Evolutionary conservation across 2,888 invertebrate genomes (phyloP).

Genomic region (Polydrusus pterygomalis): DNA sequence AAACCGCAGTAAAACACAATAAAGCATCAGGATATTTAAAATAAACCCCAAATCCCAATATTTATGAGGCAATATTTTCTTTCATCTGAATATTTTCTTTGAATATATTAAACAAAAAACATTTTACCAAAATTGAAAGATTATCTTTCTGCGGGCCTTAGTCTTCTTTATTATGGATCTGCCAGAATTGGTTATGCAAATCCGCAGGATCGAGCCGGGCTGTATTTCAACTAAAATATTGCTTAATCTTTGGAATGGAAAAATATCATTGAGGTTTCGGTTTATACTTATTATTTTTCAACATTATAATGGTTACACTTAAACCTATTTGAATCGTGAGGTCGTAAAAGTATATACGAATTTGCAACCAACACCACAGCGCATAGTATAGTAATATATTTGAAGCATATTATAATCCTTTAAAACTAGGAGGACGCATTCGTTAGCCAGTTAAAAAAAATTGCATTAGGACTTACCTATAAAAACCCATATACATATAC

Average conservation of each 20-base stretch:
- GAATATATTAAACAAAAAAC: slow-evolving; percentile 55
- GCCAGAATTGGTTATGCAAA: slow-evolving; percentile 57
- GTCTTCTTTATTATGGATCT: slow-evolving; percentile 55
- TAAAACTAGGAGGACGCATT: too few species aligned
- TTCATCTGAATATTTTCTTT: slow-evolving; percentile 45
- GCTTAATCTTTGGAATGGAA: slow-evolving; percentile 56
- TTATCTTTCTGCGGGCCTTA: slow-evolving; percentile 52
- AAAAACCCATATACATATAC: too few species aligned
- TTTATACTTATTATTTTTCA: background rate
- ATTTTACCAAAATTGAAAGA: slow-evolving; percentile 56
- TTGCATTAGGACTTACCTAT: too few species aligned
- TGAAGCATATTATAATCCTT: too few species aligned
- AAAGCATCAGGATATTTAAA: slow-evolving; percentile 9
- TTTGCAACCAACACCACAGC: too few species aligned
- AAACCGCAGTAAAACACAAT: background rate
- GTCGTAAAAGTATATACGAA: too few species aligned
- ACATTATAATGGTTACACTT: background rate
- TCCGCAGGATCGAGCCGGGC: slow-evolving; percentile 44
- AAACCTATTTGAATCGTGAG: too few species aligned
- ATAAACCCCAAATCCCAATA: slow-evolving; percentile 37
- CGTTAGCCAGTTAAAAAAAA: too few species aligned
- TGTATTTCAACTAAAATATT: slow-evolving; percentile 55
- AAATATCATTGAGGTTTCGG: slow-evolving; percentile 39
- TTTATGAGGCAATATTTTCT: slow-evolving; percentile 38
- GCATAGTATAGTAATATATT: too few species aligned